Conservation (phyloP, 2,888 invertebrate genomes). For the Drosophila birchii region DNA sequence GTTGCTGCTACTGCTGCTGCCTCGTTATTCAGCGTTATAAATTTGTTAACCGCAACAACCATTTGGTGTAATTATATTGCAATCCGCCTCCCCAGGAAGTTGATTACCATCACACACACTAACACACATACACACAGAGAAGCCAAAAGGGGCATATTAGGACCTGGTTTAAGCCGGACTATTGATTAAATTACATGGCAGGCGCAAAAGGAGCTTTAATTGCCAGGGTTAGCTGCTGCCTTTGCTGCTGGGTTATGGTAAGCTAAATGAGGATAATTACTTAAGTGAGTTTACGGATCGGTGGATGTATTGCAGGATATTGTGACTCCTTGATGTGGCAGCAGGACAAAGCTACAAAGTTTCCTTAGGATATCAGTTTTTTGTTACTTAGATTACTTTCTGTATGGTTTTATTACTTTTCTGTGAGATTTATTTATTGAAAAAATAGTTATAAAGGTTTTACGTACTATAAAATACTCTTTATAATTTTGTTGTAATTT, state of each 20-base stretch:
- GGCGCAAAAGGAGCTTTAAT: conserved; percentile 25
- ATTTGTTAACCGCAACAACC: conserved; percentile 68
- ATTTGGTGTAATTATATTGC: conserved; percentile 64
- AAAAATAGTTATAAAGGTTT: no score
- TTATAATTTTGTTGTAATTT: no score
- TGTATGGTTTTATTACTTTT: neutral
- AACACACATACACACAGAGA: neutral
- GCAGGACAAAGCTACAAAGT: neutral
- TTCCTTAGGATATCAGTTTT: neutral
- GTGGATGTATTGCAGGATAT: neutral
- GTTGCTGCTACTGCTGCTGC: conserved; percentile 20
- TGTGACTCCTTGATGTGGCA: neutral
- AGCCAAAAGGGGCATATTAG: conserved; percentile 24
- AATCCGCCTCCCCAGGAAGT: conserved; percentile 28
- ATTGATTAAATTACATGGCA: conserved; percentile 24
- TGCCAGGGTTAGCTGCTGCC: conserved; percentile 2
- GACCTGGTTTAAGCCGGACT: conserved; percentile 20
- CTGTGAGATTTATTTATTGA: neutral
- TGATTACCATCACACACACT: conserved; percentile 11
- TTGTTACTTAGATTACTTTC: fast-evolving
- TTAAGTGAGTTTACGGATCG: conserved; percentile 10
- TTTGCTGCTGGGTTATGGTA: conserved; percentile 6
- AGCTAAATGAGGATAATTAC: conserved; percentile 23
- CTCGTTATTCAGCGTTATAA: conserved; percentile 65
- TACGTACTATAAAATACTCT: no score